Conservation (phyloP, 2,113 vertebrate genomes). For the Serilophus lunatus region DNA sequence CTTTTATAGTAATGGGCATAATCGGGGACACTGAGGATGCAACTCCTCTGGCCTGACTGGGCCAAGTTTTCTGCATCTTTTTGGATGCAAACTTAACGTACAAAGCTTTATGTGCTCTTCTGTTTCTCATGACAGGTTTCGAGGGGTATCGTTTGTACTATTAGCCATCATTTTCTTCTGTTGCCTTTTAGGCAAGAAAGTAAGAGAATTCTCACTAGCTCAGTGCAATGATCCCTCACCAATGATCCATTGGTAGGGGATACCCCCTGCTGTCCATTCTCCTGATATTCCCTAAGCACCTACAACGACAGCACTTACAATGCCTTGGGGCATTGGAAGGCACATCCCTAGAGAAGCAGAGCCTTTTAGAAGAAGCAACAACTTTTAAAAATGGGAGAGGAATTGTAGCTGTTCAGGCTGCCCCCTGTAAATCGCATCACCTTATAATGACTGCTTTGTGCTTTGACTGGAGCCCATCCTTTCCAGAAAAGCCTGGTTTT, state of each 20-base stretch:
- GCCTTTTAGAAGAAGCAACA: neutral
- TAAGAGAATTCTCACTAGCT: neutral
- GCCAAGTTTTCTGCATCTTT: neutral
- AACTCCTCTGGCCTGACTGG: neutral
- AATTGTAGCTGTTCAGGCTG: neutral
- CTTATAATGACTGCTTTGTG: neutral
- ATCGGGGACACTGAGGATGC: neutral
- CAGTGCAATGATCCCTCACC: neutral
- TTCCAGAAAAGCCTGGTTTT: neutral
- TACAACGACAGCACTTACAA: neutral
- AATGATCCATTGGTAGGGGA: fast-evolving
- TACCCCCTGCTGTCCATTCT: neutral
- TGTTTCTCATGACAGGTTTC: neutral
- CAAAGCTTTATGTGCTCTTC: neutral
- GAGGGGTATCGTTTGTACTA: neutral
- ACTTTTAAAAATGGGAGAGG: neutral
- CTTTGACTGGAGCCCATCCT: neutral
- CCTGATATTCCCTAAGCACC: neutral
- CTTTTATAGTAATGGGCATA: neutral
- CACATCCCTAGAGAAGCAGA: neutral
- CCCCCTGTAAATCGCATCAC: neutral
- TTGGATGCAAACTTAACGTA: neutral
- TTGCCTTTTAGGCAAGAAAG: neutral
- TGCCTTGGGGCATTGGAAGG: neutral
- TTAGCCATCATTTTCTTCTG: neutral